These are phyloP conservation scores for Rotaria macrura DNA, from an alignment of 2,888 invertebrate genomes.

Conservation along the genomic window DNA sequence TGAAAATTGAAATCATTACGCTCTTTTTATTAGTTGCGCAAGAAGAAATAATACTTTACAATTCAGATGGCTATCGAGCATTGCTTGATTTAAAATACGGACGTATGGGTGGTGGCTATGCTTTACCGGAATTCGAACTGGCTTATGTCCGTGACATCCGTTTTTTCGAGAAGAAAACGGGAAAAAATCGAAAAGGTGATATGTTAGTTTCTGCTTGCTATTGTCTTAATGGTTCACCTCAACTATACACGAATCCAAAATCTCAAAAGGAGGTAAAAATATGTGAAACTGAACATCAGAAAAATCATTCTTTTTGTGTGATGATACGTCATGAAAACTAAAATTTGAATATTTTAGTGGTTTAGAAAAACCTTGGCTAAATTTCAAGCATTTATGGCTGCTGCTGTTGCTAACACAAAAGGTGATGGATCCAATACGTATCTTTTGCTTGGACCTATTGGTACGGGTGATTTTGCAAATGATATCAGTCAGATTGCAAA, in stretches of 20 bases:
- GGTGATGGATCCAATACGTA: not conserved
- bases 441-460: not conserved
- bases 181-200: not conserved
- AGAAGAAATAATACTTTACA: not conserved
- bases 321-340: not conserved
- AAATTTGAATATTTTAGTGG: not conserved
- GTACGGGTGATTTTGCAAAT: not conserved
- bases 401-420: not conserved
- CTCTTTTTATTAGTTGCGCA: not conserved
- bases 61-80: not conserved
- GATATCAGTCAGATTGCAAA: not conserved
- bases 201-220: not conserved
- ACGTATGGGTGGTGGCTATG: not conserved
- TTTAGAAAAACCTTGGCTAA: not conserved
- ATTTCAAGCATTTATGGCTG: not conserved
- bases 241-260: not conserved
- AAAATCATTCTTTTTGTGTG: too few species aligned
- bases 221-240: not conserved
- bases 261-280: not conserved
- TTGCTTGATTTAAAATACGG: constrained; percentile 1
- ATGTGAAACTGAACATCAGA: too few species aligned
- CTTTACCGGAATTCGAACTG: not conserved
- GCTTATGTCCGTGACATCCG: not conserved
- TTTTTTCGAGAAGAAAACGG: not conserved
- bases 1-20: too few species aligned